Evolutionary conservation across 2,113 vertebrate genomes (phyloP).

Genomic region (Myotis yumanensis): DNA sequence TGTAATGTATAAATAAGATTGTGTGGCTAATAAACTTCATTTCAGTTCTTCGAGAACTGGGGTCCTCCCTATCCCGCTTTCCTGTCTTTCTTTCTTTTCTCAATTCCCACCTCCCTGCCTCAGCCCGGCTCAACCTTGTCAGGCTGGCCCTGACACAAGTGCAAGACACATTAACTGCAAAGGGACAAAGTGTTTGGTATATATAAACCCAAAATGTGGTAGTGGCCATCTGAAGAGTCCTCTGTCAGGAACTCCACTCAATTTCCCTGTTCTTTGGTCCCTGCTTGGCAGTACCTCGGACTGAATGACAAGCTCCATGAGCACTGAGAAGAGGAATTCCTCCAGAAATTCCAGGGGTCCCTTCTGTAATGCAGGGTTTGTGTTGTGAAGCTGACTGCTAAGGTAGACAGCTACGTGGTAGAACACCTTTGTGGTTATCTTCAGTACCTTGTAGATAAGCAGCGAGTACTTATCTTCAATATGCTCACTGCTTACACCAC

Average conservation of each 20-base stretch:
- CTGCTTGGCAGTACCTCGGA: neutral
- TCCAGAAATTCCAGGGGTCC: neutral
- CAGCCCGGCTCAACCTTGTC: no score
- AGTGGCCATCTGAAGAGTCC: neutral
- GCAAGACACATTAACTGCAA: neutral
- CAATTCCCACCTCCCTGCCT: no score
- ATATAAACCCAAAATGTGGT: neutral
- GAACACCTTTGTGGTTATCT: neutral
- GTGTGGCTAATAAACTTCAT: no score
- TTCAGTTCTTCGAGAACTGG: no score
- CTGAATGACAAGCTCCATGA: neutral
- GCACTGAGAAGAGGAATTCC: neutral
- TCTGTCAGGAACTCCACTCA: neutral
- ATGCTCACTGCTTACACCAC: neutral
- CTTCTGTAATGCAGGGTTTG: neutral
- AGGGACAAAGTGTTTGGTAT: neutral
- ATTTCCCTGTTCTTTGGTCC: neutral
- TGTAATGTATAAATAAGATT: no score
- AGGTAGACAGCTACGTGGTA: fast-evolving
- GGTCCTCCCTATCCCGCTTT: no score
- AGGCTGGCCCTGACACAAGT: neutral
- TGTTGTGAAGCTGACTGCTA: neutral
- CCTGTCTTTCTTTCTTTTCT: no score
- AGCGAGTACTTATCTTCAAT: neutral
- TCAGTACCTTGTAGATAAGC: neutral